Evolutionary conservation across 2,797 vertebrate species (phyloP).

Genomic region (Glossophaga mutica): DNA sequence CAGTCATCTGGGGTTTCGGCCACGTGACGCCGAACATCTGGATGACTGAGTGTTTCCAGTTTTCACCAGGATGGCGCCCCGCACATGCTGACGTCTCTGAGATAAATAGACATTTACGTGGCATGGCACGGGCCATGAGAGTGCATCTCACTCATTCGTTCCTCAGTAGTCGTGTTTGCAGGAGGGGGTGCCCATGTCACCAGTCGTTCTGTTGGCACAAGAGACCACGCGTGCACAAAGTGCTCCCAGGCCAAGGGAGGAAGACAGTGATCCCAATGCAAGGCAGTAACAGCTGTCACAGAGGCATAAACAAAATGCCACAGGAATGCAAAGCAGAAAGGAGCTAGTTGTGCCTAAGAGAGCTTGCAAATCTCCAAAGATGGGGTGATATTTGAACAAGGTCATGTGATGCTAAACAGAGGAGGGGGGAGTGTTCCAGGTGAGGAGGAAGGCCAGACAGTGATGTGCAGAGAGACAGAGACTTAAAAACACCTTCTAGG

Average conservation of each 20-base stretch:
- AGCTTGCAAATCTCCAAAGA: not conserved
- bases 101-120: not conserved
- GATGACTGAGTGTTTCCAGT: constrained; percentile 49
- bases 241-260: not conserved
- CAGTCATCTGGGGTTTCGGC: constrained; percentile 45
- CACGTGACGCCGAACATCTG: constrained; percentile 51
- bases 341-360: not conserved
- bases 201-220: not conserved
- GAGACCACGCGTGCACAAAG: not conserved
- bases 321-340: not conserved
- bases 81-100: not conserved
- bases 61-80: not conserved
- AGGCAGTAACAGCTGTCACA: accelerated
- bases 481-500: not conserved
- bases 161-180: not conserved
- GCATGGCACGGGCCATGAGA: not conserved
- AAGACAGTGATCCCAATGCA: not conserved
- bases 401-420: not conserved
- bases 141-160: not conserved
- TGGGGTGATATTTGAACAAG: not conserved
- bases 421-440: not conserved
- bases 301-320: not conserved
- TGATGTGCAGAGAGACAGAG: not conserved
- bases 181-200: not conserved
- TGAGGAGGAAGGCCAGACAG: not conserved